A percentile compares a stretch with the other conserved stretches of the same genome.
Conservation (phyloP, 2,797 vertebrate genomes). For the Danionella dracula region DNA sequence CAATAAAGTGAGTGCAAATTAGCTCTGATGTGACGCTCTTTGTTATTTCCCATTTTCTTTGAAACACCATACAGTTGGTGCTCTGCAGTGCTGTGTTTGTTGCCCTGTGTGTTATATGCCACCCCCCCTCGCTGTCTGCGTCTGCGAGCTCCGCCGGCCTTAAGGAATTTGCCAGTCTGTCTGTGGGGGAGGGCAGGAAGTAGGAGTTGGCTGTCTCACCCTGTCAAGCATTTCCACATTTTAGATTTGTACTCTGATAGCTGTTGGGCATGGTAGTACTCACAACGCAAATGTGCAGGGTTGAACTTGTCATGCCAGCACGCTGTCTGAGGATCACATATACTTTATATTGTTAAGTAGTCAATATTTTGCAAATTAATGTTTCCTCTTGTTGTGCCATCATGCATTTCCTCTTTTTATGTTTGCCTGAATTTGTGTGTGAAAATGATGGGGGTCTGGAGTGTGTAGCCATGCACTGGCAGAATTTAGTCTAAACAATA, state of each 20-base stretch:
- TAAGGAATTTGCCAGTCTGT: constrained; percentile 37
- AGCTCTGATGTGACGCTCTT: not conserved
- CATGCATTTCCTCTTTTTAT: not conserved
- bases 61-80: not conserved
- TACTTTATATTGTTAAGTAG: not conserved
- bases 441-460: constrained; percentile 17
- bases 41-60: not conserved
- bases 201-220: constrained; percentile 31
- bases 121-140: not conserved
- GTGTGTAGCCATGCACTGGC: constrained; percentile 37
- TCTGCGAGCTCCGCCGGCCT: constrained; percentile 13
- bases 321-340: not conserved
- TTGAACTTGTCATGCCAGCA: constrained; percentile 2
- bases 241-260: constrained; percentile 40
- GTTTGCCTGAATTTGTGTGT: constrained; percentile 12
- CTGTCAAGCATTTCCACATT: constrained; percentile 36
- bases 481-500: constrained; percentile 57
- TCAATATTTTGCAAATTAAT: not conserved
- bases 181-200: constrained; percentile 42
- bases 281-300: not conserved
- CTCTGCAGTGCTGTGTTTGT: constrained; percentile 2
- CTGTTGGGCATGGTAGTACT: not conserved
- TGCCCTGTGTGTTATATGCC: not conserved
- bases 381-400: not conserved
- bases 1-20: constrained; percentile 13